phyloP scores from a whole-genome alignment of 2,888 invertebrate species.

The Rhaphigaster nebulosa region DNA sequence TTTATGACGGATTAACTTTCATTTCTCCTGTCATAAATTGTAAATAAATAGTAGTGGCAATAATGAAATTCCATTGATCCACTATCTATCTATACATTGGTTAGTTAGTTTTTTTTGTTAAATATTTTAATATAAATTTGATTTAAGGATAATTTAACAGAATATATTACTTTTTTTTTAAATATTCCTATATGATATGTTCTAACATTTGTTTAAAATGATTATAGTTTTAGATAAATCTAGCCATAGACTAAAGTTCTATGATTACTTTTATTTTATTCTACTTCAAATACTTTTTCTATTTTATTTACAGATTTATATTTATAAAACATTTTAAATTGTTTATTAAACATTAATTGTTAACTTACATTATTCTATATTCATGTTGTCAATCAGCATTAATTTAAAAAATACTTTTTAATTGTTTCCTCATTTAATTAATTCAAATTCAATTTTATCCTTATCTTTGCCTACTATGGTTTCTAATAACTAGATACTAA shows the following conservation, averaged over 20 bases:
- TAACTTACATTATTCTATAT: not conserved
- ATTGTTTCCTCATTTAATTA: not conserved
- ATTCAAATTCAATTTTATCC: not conserved
- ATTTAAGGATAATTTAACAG: not conserved
- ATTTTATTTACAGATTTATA: not conserved
- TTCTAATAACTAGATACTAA: not conserved
- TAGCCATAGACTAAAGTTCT: constrained; percentile 7
- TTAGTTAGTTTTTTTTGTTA: not conserved
- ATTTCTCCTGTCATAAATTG: constrained; percentile 43
- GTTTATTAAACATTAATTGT: not conserved
- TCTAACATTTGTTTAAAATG: not conserved
- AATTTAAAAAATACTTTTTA: not conserved
- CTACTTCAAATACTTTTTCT: not conserved
- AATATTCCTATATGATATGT: not conserved
- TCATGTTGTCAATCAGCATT: not conserved
- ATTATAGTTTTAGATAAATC: not conserved
- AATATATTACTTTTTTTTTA: not conserved
- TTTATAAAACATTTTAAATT: not conserved
- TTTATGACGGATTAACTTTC: constrained; percentile 25
- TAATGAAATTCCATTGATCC: not conserved
- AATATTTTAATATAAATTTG: not conserved
- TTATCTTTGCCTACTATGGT: not conserved
- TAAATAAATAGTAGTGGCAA: constrained; percentile 20
- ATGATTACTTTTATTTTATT: not conserved
- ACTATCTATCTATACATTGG: constrained; percentile 16